A percentile compares a stretch with the other conserved stretches of the same genome.
Evolutionary conservation across 2,797 vertebrate genomes (phyloP).

Genomic region (Meriones psammophilus): DNA sequence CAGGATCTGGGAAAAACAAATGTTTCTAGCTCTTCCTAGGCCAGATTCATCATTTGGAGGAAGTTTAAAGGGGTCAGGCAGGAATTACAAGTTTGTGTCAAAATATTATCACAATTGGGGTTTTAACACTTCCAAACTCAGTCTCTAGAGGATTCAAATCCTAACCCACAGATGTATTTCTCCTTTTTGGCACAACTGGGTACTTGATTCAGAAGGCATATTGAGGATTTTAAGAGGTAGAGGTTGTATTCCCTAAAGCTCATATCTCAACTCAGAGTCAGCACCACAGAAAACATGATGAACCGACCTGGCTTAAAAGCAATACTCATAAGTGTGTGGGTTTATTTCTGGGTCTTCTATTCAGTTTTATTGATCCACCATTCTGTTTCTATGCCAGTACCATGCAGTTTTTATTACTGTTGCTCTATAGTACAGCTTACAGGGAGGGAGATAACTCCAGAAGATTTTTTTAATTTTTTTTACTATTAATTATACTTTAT

Average conservation of each 20-base stretch:
- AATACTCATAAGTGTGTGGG: not conserved
- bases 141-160: not conserved
- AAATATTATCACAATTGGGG: not conserved
- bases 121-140: not conserved
- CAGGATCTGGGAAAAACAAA: conserved; percentile 43
- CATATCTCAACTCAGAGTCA: not conserved
- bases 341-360: too few species aligned
- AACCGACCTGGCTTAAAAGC: not conserved
- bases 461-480: too few species aligned
- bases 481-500: too few species aligned
- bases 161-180: not conserved
- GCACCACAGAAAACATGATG: not conserved
- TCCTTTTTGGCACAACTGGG: not conserved
- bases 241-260: not conserved
- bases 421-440: too few species aligned
- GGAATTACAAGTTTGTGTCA: not conserved
- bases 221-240: not conserved
- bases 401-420: too few species aligned
- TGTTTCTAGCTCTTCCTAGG: conserved; percentile 29
- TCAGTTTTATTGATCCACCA: too few species aligned
- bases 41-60: not conserved
- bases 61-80: not conserved
- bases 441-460: too few species aligned
- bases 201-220: not conserved
- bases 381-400: too few species aligned